Evolutionary conservation across 2,888 invertebrate genomes (phyloP).

Genomic region (Agonum fuliginosum): DNA sequence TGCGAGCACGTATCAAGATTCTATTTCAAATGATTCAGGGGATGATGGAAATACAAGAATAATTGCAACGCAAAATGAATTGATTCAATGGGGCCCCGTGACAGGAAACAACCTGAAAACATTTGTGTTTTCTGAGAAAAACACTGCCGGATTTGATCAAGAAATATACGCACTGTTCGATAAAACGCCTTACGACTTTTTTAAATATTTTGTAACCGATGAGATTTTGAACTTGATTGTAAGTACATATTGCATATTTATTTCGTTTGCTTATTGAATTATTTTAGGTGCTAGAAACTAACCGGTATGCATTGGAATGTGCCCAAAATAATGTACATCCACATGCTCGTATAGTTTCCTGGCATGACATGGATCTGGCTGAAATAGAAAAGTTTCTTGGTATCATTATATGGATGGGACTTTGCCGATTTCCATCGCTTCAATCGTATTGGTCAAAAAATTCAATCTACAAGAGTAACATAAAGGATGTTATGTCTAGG

Average conservation of each 20-base stretch:
- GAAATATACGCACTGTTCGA: constrained; percentile 2
- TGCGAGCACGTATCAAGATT: background rate
- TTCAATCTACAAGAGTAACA: background rate
- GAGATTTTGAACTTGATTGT: constrained; percentile 24
- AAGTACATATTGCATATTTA: background rate
- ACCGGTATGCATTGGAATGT: constrained; percentile 11
- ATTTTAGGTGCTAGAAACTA: constrained; percentile 3
- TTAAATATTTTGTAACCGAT: constrained; percentile 6
- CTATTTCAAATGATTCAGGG: background rate
- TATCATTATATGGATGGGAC: constrained; percentile 9
- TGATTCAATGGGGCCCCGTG: constrained; percentile 2
- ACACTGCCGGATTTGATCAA: background rate
- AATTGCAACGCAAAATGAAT: background rate
- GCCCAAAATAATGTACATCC: constrained; percentile 14
- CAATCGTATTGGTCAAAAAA: constrained; percentile 7
- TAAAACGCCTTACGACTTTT: background rate
- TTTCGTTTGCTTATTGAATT: background rate
- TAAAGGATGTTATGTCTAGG: background rate
- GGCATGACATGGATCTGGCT: constrained; percentile 13
- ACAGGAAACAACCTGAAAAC: constrained; percentile 10
- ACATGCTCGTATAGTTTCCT: constrained; percentile 7
- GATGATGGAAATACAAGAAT: constrained; percentile 4
- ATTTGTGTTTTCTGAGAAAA: background rate
- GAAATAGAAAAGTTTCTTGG: constrained; percentile 12
- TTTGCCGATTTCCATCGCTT: constrained; percentile 18